phyloP scores from a whole-genome alignment of 2,888 invertebrate species.

The Sisyra nigra region DNA sequence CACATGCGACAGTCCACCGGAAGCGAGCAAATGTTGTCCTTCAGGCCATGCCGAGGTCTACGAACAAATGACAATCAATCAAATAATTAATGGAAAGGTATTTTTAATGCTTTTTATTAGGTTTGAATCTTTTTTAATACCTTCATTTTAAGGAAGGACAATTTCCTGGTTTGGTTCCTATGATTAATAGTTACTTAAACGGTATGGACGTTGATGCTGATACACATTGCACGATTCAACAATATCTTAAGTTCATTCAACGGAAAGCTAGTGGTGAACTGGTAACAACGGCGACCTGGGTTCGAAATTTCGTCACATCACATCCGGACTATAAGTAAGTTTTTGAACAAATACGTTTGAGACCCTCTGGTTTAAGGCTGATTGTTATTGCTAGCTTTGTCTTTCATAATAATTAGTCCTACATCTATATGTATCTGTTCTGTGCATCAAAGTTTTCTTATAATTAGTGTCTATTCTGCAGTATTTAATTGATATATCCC shows the following conservation, averaged over 20 bases:
- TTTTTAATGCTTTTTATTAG: slow-evolving; percentile 7
- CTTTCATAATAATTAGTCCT: not conserved
- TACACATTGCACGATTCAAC: slow-evolving; percentile 92
- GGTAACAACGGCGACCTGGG: slow-evolving; percentile 88
- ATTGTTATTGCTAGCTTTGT: not conserved
- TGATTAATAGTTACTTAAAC: slow-evolving; percentile 86
- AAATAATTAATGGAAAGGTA: slow-evolving; percentile 94
- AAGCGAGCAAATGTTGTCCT: slow-evolving; percentile 24
- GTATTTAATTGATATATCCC: too few relatives aligned
- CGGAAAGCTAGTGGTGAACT: slow-evolving; percentile 77
- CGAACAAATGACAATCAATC: slow-evolving; percentile 77
- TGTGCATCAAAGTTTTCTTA: not conserved
- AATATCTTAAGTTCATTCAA: slow-evolving; percentile 87
- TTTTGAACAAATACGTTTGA: not conserved
- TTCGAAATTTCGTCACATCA: slow-evolving; percentile 70
- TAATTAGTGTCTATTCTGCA: too few relatives aligned
- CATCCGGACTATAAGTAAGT: slow-evolving; percentile 83
- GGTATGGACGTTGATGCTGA: slow-evolving; percentile 97
- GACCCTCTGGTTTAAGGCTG: not conserved
- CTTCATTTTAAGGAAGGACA: slow-evolving; percentile 47
- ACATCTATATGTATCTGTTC: not conserved
- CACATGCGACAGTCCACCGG: slow-evolving; percentile 30
- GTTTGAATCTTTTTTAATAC: slow-evolving; percentile 4
- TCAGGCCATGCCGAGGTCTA: slow-evolving; percentile 32
- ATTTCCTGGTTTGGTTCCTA: slow-evolving; percentile 88